phyloP scores from a whole-genome alignment of 2,888 invertebrate species.

The Erynnis tages region DNA sequence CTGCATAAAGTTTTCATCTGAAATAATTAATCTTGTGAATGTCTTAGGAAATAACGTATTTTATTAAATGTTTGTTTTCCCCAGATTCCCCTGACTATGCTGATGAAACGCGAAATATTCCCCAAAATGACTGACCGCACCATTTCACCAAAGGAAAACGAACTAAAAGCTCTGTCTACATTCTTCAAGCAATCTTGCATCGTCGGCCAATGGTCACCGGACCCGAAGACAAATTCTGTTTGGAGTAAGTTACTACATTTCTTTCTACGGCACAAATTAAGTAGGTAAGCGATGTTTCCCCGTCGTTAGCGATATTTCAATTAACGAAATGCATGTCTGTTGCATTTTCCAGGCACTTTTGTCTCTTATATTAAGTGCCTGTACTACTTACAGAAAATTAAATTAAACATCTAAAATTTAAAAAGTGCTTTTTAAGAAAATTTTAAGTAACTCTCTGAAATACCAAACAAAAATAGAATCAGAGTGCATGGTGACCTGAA shows the following conservation, averaged over 20 bases:
- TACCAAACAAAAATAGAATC: no score
- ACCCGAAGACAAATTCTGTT: conserved; percentile 85
- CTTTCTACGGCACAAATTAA: neutral
- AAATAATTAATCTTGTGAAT: no score
- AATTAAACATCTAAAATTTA: no score
- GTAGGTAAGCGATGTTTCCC: neutral
- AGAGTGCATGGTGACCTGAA: no score
- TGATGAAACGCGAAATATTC: conserved; percentile 87
- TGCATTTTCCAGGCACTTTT: no score
- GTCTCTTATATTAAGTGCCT: no score
- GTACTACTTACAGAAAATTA: no score
- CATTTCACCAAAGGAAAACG: conserved; percentile 88
- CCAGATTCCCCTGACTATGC: conserved; percentile 86
- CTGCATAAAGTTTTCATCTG: no score
- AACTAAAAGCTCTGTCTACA: conserved; percentile 88
- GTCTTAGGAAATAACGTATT: no score
- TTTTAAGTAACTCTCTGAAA: no score
- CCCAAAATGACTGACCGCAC: conserved; percentile 85
- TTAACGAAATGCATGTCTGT: no score
- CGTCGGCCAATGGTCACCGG: conserved; percentile 91
- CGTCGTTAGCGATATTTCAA: neutral
- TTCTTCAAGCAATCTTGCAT: conserved; percentile 93
- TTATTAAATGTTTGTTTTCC: neutral
- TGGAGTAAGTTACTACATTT: conserved; percentile 85
- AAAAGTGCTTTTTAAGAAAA: no score